phyloP scores from a whole-genome alignment of 2,888 invertebrate genomes.

The Harmothoe impar region DNA sequence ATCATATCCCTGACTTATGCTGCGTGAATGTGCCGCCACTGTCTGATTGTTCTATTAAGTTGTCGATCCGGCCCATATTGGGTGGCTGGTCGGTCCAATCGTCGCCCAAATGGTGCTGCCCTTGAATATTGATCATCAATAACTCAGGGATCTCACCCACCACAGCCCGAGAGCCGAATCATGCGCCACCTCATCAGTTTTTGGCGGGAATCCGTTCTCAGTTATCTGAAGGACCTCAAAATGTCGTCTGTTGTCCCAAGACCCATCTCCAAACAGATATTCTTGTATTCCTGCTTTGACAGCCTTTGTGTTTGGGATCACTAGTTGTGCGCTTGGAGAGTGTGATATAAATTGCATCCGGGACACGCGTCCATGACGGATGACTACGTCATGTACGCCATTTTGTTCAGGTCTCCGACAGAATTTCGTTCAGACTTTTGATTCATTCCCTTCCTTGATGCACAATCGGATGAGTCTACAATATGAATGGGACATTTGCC shows the following conservation, averaged over 20 bases:
- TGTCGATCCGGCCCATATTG: slow-evolving; percentile 51
- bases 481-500: no score
- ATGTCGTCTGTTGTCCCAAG: neutral
- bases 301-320: no score
- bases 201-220: neutral
- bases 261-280: neutral
- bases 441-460: no score
- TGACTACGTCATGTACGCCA: no score
- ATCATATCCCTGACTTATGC: slow-evolving; percentile 32
- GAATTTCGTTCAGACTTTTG: no score
- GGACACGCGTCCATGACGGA: no score
- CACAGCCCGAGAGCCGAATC: neutral
- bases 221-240: neutral
- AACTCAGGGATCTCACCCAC: neutral
- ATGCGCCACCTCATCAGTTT: neutral
- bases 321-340: no score
- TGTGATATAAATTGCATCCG: no score
- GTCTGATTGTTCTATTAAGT: slow-evolving; percentile 61
- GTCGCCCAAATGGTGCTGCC: slow-evolving; percentile 17
- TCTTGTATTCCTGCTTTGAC: no score
- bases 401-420: no score
- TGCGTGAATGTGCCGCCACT: neutral
- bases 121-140: slow-evolving; percentile 50
- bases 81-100: neutral
- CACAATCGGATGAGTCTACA: no score